Evolutionary conservation across 2,113 vertebrate genomes (phyloP).

Genomic region (Megaceryle torquata): DNA sequence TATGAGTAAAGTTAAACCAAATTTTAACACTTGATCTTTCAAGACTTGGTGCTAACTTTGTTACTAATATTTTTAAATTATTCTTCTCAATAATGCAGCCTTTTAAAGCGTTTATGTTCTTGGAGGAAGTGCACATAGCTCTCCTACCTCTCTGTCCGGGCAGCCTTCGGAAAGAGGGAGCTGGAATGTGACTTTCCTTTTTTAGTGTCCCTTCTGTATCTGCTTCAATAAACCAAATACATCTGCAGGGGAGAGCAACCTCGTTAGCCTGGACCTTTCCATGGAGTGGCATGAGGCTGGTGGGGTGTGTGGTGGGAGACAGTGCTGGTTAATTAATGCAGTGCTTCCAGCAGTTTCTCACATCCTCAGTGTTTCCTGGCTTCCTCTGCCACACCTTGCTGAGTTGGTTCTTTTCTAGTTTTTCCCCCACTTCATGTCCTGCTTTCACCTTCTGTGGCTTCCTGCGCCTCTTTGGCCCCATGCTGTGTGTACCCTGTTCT

Average conservation of each 20-base stretch:
- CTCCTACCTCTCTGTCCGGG: background rate
- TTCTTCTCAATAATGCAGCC: background rate
- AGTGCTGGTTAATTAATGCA: background rate
- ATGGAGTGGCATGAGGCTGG: background rate
- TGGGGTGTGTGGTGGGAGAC: background rate
- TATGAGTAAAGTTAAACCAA: background rate
- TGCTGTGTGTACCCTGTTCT: background rate
- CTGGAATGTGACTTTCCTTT: background rate
- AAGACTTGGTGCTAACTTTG: background rate
- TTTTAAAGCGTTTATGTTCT: background rate
- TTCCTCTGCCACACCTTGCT: background rate
- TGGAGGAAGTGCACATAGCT: background rate
- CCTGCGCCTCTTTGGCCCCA: background rate
- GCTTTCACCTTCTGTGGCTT: background rate
- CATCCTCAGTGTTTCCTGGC: background rate
- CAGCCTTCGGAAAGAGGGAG: background rate
- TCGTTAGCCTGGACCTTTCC: background rate
- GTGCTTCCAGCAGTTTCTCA: constrained; percentile 11
- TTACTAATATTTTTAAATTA: background rate
- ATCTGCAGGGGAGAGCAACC: background rate
- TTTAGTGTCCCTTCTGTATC: background rate
- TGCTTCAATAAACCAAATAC: background rate
- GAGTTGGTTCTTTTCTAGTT: background rate
- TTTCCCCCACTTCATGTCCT: rapidly evolving
- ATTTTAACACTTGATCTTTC: background rate